These are phyloP conservation scores for Eonycteris spelaea DNA, from an alignment of 2,113 vertebrate species.

Conservation along the genomic window DNA sequence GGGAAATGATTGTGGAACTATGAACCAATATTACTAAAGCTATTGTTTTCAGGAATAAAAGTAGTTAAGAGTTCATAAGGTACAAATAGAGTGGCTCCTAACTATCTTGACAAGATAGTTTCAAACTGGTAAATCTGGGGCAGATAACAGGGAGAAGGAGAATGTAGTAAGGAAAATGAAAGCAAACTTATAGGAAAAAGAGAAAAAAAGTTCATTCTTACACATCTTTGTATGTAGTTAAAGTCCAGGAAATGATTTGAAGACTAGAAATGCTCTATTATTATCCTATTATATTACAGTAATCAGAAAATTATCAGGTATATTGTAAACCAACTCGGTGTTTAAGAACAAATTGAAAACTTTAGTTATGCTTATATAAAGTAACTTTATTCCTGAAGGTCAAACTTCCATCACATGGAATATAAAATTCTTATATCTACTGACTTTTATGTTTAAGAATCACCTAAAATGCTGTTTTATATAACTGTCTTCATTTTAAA, in stretches of 20 bases:
- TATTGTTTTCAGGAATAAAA: background rate
- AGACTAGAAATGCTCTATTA: background rate
- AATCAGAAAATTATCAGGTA: background rate
- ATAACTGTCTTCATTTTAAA: slow-evolving; percentile 33
- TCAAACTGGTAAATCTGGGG: background rate
- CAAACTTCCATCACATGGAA: background rate
- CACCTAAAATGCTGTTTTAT: background rate
- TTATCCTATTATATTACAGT: background rate
- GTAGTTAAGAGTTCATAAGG: background rate
- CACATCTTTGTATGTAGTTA: background rate
- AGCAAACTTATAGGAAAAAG: background rate
- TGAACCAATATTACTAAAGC: background rate
- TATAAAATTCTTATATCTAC: background rate
- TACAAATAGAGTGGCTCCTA: background rate
- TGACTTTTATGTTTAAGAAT: slow-evolving; percentile 5
- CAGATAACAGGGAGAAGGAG: background rate
- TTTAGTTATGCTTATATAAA: background rate
- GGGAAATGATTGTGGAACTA: background rate
- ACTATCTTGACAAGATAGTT: background rate
- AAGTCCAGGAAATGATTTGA: background rate
- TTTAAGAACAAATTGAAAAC: slow-evolving; percentile 5
- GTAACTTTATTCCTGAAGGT: background rate
- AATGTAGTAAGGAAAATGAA: background rate
- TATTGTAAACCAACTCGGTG: background rate
- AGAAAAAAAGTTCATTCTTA: background rate